Conservation (phyloP, 2,888 invertebrate genomes). For the Lepidonotus clava region DNA sequence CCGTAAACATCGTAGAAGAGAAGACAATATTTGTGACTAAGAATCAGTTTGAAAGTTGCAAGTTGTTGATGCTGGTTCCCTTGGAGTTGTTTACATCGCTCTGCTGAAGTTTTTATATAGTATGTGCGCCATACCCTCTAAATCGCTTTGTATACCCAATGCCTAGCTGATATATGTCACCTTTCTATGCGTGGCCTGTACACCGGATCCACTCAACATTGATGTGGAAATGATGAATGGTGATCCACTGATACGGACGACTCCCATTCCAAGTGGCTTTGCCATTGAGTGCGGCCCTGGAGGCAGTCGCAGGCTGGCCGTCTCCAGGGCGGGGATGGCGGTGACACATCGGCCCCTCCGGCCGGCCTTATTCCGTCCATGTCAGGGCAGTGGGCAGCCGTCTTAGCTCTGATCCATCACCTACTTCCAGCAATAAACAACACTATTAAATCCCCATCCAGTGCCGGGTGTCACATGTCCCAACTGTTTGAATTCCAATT, state of each 20-base stretch:
- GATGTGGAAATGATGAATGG: neutral
- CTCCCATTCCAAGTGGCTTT: neutral
- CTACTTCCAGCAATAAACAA: neutral
- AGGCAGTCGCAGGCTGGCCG: neutral
- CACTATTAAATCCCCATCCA: neutral
- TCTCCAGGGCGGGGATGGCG: neutral
- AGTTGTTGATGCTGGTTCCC: no score
- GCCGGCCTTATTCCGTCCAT: no score
- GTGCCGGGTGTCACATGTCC: neutral
- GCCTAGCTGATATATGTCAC: no score
- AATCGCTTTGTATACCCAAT: no score
- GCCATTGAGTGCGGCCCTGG: neutral
- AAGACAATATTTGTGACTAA: no score
- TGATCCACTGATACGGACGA: neutral
- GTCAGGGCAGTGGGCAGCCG: no score
- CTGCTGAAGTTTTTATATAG: no score
- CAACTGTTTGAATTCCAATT: conserved; percentile 10
- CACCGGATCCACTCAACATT: neutral
- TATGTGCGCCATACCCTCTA: no score
- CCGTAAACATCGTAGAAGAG: no score
- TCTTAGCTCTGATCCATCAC: neutral
- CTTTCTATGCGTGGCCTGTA: no score
- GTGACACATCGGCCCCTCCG: neutral
- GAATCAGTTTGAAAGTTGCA: no score
- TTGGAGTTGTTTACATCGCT: no score